Evolutionary conservation across 2,888 invertebrate species (phyloP).

Genomic region (Metellina segmentata): DNA sequence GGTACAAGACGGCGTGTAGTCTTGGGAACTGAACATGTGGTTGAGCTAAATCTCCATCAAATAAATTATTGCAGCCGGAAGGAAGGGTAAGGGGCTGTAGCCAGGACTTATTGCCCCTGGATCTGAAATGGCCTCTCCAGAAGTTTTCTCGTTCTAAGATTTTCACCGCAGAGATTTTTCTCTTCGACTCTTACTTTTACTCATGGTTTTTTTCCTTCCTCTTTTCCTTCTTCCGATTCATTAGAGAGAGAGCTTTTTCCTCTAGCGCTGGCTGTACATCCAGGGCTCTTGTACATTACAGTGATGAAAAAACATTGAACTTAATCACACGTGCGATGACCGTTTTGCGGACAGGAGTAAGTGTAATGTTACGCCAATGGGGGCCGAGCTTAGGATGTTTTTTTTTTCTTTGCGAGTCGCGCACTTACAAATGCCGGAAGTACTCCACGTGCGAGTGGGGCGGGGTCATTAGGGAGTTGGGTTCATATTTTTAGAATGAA

Average conservation of each 20-base stretch:
- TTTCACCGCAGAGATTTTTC: constrained; percentile 18
- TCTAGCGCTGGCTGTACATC: background rate
- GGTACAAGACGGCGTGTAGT: background rate
- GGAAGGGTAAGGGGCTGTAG: background rate
- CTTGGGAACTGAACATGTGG: constrained; percentile 20
- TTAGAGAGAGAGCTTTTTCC: constrained; percentile 52
- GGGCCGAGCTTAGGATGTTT: background rate
- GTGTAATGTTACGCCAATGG: background rate
- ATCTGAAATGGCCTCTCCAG: constrained; percentile 17
- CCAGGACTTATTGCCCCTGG: constrained; percentile 35
- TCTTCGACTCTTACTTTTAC: constrained; percentile 3
- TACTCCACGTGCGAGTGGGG: background rate
- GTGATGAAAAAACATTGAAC: constrained; percentile 67
- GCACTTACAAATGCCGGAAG: background rate
- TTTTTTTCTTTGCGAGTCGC: background rate
- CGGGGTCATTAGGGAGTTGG: background rate
- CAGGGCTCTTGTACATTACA: constrained; percentile 39
- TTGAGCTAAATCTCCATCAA: constrained; percentile 41
- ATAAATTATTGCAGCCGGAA: constrained; percentile 40
- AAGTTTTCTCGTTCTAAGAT: constrained; percentile 28
- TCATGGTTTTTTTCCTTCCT: background rate
- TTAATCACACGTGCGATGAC: constrained; percentile 61
- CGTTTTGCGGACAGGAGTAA: constrained; percentile 29
- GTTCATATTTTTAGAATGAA: background rate
- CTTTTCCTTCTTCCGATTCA: constrained; percentile 33